Evolutionary conservation across 2,113 vertebrate genomes (phyloP).

Genomic region (Thamnophis sirtalis): DNA sequence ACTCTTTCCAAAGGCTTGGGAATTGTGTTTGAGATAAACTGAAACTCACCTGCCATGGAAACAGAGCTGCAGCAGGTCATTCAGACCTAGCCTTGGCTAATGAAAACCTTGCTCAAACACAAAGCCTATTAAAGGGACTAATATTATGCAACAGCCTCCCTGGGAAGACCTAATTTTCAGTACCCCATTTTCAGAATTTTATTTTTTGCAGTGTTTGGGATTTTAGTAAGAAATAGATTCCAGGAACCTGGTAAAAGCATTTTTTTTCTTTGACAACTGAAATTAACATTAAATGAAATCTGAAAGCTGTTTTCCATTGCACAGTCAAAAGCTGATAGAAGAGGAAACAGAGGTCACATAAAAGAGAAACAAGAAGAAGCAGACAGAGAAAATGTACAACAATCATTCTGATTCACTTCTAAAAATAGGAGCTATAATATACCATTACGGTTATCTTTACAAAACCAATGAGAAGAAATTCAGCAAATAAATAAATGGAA

Average conservation of each 20-base stretch:
- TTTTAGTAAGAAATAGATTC: conserved; percentile 53
- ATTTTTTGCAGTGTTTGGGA: conserved; percentile 30
- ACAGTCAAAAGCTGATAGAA: conserved; percentile 52
- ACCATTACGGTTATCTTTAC: conserved; percentile 69
- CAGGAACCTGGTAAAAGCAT: conserved; percentile 41
- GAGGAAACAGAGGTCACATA: conserved; percentile 22
- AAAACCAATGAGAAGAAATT: conserved; percentile 62
- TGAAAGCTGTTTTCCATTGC: conserved; percentile 47
- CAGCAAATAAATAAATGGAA: conserved; percentile 31
- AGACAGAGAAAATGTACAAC: conserved; percentile 45
- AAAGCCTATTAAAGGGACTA: conserved; percentile 32
- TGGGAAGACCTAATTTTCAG: conserved; percentile 33
- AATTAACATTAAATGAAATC: conserved; percentile 63
- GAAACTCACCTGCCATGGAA: not conserved
- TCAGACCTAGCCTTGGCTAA: conserved; percentile 36
- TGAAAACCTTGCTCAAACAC: conserved; percentile 41
- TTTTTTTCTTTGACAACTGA: conserved; percentile 53
- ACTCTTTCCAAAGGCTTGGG: conserved; percentile 46
- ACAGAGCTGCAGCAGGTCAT: conserved; percentile 16
- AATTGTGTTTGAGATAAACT: conserved; percentile 40
- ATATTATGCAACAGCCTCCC: not conserved
- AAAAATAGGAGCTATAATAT: conserved; percentile 56
- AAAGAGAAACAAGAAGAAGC: conserved; percentile 43
- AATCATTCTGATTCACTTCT: conserved; percentile 60
- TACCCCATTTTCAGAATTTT: conserved; percentile 34